Evolutionary conservation across 2,797 vertebrate species (phyloP).

Genomic region (Stomatorhinus walkeri): DNA sequence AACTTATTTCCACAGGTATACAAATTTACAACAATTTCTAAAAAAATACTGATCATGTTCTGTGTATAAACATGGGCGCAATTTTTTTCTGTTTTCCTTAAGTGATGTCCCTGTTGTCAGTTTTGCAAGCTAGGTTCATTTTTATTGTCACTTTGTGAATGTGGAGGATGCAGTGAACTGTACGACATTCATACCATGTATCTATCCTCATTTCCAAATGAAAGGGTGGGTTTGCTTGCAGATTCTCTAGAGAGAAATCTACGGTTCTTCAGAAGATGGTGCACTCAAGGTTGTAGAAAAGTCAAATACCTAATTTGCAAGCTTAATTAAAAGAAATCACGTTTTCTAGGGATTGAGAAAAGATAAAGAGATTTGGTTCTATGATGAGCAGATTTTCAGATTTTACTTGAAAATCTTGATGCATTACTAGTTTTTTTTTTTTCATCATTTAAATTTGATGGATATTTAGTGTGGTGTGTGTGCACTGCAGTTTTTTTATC

Average conservation of each 20-base stretch:
- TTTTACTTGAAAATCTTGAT: neutral
- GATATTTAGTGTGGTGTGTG: neutral
- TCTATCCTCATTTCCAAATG: constrained; percentile 3
- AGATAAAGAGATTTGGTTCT: neutral
- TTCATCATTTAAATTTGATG: neutral
- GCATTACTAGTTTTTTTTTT: neutral
- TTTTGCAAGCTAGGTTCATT: neutral
- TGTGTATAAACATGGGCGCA: neutral
- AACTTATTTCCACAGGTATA: neutral
- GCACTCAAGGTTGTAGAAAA: neutral
- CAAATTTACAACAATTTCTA: neutral
- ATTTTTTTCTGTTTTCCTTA: neutral
- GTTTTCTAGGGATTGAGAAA: neutral
- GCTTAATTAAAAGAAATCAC: constrained; percentile 2
- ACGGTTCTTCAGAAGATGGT: neutral
- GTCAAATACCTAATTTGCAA: neutral
- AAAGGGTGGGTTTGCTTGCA: neutral
- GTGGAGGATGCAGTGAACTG: neutral
- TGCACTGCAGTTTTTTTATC: neutral
- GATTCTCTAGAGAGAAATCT: neutral
- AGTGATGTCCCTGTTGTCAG: neutral
- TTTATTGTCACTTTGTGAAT: neutral
- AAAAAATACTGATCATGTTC: neutral
- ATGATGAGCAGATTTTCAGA: neutral
- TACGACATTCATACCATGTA: neutral